These are phyloP conservation scores for Eupristina koningsbergeri DNA, from an alignment of 1,140 invertebrate species.

Conservation along the genomic window DNA sequence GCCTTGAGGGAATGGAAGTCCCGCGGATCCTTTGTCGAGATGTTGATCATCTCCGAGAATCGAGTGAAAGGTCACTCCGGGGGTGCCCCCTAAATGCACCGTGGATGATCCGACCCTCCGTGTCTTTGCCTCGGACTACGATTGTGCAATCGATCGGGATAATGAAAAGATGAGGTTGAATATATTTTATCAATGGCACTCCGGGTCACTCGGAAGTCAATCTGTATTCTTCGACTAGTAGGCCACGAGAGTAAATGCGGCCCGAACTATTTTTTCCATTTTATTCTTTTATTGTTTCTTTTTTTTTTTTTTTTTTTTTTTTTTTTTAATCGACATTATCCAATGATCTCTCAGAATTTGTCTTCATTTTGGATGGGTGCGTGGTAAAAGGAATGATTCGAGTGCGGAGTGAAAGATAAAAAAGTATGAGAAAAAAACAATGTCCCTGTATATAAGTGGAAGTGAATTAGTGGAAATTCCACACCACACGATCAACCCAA, in stretches of 20 bases:
- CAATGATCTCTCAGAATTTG: not conserved
- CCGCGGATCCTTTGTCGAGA: not conserved
- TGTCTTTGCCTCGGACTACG: not conserved
- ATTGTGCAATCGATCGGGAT: slow-evolving; percentile 2
- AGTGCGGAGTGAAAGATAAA: not conserved
- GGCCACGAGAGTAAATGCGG: not conserved
- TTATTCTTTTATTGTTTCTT: too few species aligned
- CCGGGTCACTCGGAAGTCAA: not conserved
- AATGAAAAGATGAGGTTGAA: slow-evolving; percentile 6
- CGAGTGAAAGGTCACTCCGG: slow-evolving; percentile 10
- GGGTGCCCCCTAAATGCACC: not conserved
- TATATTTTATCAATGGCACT: slow-evolving; percentile 20
- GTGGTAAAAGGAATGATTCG: not conserved
- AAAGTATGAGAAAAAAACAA: slow-evolving; percentile 58
- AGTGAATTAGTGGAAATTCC: slow-evolving; percentile 66
- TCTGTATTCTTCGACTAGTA: not conserved
- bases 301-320: not conserved
- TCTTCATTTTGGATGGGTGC: not conserved
- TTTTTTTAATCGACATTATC: not conserved
- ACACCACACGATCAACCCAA: slow-evolving; percentile 53
- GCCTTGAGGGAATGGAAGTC: not conserved
- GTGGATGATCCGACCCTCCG: not conserved
- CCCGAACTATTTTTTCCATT: slow-evolving; percentile 3
- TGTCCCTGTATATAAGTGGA: slow-evolving; percentile 63
- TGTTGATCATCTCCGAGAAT: not conserved